Base-by-base conservation (phyloP, 2,797 vertebrate genomes). In the Pangasius larnaudii region DNA sequence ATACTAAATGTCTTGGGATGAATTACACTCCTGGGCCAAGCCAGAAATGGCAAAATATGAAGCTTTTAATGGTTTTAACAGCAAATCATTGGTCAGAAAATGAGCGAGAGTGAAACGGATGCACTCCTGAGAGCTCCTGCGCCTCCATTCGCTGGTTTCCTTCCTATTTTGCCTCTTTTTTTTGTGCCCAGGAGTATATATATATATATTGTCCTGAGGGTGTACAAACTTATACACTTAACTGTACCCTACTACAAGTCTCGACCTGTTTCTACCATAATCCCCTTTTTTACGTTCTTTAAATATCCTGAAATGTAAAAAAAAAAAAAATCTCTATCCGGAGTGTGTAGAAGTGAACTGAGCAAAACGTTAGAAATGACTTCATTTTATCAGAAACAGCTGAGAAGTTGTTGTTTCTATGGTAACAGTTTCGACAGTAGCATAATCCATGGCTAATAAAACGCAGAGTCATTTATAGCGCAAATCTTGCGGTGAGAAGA, bases 181-280 rank as follows among this genome's bases (percentile, higher is more conserved):
- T 39, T 39, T 46, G 42, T 46, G 42, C 42, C 42, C 42, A 22
- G 22, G 7, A 59, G 58, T 7, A 67, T 16, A 39, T 10, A 56
- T 8, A 36, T 6, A 33, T 16, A 39, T 10, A 56, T 18, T 0
- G 0, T 59, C 53, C 30, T 24, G n/a, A 13, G 30, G 53, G 51
- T 58, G 53, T 80, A 80, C 77, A 80, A 59, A 80, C 78, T 59
- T 80, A 59, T 36, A 80, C 78, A 58, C 53, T 33, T 56, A 18
- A 51, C 46, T 16, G 5, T n/a, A n/a, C 39, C 10, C 22, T 42
- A 42, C 9, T 5, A 74, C 9, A 46, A 27, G 5, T 74, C 3
- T 74, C 36, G 1, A 33, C n/a, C 30, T 0, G 8, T 77, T 30
- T 77, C 5, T 27, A 30, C 11, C 24, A n/a, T 0, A 2, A 51